Percentiles rank a stretch among this genome's conserved stretches.
Evolutionary conservation across 2,797 vertebrate genomes (phyloP).

Genomic region (Florisuga fusca): DNA sequence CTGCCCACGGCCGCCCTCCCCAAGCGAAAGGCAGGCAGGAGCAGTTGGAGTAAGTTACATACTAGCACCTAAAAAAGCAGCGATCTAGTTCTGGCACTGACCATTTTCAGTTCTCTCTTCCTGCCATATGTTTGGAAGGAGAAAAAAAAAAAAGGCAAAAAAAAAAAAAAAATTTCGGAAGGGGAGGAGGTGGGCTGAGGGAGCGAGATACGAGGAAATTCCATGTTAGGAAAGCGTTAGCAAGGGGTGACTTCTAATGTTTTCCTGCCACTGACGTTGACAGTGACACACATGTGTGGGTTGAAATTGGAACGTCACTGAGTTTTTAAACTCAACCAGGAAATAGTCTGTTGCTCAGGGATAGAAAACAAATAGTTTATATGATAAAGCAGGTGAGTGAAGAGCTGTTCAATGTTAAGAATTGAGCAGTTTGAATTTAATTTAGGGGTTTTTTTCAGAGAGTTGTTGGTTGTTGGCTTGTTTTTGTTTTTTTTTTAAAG

Average conservation of each 20-base stretch:
- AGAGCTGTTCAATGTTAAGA: neutral
- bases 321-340: conserved; percentile 83
- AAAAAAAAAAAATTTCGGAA: conserved; percentile 37
- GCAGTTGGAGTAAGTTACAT: neutral
- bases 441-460: neutral
- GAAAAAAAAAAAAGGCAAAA: too few species aligned
- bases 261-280: conserved; percentile 85
- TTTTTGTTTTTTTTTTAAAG: neutral
- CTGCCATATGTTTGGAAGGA: conserved; percentile 39
- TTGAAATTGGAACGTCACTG: conserved; percentile 81
- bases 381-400: conserved; percentile 35
- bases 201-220: conserved; percentile 78
- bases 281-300: conserved; percentile 86
- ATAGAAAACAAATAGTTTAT: conserved; percentile 66
- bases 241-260: conserved; percentile 80
- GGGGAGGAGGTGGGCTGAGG: conserved; percentile 57
- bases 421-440: neutral
- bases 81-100: conserved; percentile 36
- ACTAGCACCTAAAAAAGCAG: conserved; percentile 20
- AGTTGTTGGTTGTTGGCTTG: neutral
- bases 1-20: neutral
- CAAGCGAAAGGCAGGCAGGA: neutral
- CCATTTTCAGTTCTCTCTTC: conserved; percentile 66
- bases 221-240: conserved; percentile 85
- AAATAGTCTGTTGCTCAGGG: conserved; percentile 82